phyloP scores from a whole-genome alignment of 2,113 vertebrate genomes.

The Cheirogaleus medius region DNA sequence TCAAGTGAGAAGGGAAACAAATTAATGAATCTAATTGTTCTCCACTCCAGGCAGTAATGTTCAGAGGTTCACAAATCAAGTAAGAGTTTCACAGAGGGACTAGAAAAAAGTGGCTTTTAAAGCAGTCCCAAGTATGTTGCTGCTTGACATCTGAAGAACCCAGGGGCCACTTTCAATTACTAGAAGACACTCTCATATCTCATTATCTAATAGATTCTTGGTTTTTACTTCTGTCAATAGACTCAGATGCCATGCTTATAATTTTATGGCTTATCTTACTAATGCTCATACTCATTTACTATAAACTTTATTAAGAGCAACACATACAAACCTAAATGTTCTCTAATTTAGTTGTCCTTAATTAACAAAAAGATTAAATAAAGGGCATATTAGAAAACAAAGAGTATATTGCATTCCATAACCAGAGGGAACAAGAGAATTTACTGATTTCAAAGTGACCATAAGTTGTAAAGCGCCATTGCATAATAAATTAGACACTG shows the following conservation, averaged over 20 bases:
- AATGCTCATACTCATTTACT: conserved; percentile 7
- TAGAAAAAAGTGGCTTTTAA: not conserved
- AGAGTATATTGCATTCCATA: not conserved
- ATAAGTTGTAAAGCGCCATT: not conserved
- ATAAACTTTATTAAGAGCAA: conserved; percentile 39
- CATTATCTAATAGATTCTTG: not conserved
- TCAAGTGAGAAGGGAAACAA: conserved; percentile 72
- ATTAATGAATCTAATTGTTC: conserved; percentile 67
- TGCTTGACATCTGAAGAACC: conserved; percentile 1
- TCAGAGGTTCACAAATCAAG: conserved; percentile 69
- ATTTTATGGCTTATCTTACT: not conserved
- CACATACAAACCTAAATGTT: not conserved
- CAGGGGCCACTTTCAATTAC: conserved; percentile 31
- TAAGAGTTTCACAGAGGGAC: conserved; percentile 43
- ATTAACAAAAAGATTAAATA: conserved; percentile 55
- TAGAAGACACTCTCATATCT: not conserved
- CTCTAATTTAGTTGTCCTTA: conserved; percentile 30
- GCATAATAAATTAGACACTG: not conserved
- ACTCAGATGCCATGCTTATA: not conserved
- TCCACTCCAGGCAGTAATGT: conserved; percentile 41
- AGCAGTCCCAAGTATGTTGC: not conserved
- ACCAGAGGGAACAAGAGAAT: not conserved
- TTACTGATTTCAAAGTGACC: not conserved
- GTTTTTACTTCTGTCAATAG: conserved; percentile 38
- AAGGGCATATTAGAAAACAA: not conserved